Percentiles rank a stretch among this genome's conserved stretches.
These are phyloP conservation scores for Gnathonemus echidnorhynchus DNA, from an alignment of 2,113 vertebrate species.

Conservation along the genomic window DNA sequence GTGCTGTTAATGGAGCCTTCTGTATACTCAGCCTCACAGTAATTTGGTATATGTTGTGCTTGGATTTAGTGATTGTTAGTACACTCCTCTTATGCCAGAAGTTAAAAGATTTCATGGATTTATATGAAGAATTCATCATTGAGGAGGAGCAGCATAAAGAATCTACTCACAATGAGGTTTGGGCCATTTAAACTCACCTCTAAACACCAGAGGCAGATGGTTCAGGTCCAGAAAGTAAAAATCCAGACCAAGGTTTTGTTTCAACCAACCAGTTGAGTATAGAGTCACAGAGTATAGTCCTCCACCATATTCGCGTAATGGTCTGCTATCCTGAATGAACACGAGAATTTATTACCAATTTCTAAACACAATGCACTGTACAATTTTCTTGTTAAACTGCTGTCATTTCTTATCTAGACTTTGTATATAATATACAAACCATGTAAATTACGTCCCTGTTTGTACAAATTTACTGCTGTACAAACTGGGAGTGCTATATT, in stretches of 20 bases:
- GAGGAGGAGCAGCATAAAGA: slow-evolving; percentile 12
- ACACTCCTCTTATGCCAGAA: neutral
- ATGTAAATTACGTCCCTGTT: neutral
- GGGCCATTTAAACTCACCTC: neutral
- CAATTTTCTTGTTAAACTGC: neutral
- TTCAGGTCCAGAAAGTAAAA: neutral
- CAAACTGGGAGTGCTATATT: neutral
- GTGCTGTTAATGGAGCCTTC: neutral
- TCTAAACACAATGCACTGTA: neutral
- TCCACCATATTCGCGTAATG: too few relatives aligned
- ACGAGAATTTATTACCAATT: neutral
- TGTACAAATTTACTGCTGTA: neutral
- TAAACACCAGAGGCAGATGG: neutral
- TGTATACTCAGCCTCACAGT: neutral
- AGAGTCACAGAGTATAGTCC: neutral
- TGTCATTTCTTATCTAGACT: neutral
- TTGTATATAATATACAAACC: neutral
- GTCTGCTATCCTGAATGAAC: neutral
- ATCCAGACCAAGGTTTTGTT: neutral
- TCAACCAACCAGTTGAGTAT: neutral
- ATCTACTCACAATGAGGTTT: slow-evolving; percentile 20
- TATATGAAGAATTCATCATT: slow-evolving; percentile 21
- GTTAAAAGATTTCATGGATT: slow-evolving; percentile 19
- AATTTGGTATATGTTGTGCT: neutral
- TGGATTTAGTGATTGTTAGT: neutral